A percentile compares a stretch with the other conserved stretches of the same genome.
These are phyloP conservation scores for Heterotis niloticus DNA, from an alignment of 2,113 vertebrate genomes.

Conservation along the genomic window DNA sequence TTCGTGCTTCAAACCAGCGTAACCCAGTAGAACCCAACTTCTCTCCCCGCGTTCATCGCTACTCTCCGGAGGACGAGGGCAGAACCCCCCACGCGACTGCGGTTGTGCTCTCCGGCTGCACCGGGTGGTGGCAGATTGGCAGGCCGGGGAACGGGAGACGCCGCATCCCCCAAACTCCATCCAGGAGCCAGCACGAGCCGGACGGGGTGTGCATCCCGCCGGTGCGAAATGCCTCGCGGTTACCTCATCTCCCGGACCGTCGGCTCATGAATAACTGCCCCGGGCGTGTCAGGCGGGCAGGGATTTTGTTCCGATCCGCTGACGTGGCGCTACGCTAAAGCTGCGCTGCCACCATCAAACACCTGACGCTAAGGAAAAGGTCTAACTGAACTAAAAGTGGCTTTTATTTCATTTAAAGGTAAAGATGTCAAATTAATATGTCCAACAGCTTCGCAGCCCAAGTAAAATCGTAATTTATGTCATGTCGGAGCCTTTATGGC, in stretches of 20 bases:
- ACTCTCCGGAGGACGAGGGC: too few species aligned
- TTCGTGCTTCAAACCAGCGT: too few species aligned
- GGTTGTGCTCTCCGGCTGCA: too few species aligned
- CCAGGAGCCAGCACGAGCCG: not conserved
- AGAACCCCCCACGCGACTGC: too few species aligned
- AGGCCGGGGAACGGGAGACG: too few species aligned
- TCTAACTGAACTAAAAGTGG: not conserved
- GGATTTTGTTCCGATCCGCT: not conserved
- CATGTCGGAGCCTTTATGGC: too few species aligned
- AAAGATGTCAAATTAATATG: too few species aligned
- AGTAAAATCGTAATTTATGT: not conserved
- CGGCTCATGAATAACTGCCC: not conserved
- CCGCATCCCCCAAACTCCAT: too few species aligned
- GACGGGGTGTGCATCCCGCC: not conserved
- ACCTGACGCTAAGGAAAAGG: not conserved
- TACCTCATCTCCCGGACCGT: not conserved
- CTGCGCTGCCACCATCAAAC: conserved; percentile 26
- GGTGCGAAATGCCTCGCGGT: not conserved
- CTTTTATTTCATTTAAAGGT: not conserved
- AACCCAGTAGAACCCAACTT: too few species aligned
- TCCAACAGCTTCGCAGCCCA: not conserved
- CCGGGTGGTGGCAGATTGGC: too few species aligned
- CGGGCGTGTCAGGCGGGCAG: not conserved
- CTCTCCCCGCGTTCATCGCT: too few species aligned
- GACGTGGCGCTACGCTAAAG: conserved; percentile 39